A percentile compares a stretch with the other conserved stretches of the same genome.
These are phyloP conservation scores for Karalla daura DNA, from an alignment of 2,797 vertebrate species.

Conservation along the genomic window DNA sequence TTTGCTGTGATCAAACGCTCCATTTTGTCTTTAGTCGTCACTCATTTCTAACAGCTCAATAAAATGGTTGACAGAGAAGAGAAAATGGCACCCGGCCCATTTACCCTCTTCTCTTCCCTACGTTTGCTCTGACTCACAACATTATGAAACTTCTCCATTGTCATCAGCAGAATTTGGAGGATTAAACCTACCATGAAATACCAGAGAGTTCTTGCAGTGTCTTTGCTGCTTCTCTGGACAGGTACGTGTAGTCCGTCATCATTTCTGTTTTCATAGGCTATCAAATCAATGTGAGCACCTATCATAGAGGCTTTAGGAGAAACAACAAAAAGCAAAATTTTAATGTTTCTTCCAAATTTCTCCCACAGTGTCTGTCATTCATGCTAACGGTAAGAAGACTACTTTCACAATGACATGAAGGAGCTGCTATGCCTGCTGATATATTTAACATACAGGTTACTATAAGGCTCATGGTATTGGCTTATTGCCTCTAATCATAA, in stretches of 20 bases:
- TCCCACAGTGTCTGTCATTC: conserved; percentile 28
- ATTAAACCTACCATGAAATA: conserved; percentile 18
- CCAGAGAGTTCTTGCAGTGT: fast-evolving
- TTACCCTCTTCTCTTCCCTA: neutral
- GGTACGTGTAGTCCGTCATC: conserved; percentile 42
- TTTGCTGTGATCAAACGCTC: fast-evolving
- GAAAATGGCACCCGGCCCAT: conserved; percentile 64
- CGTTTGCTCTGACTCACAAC: neutral
- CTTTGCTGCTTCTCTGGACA: conserved; percentile 51
- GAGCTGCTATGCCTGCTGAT: no score
- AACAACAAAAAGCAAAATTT: neutral
- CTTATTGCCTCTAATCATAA: no score
- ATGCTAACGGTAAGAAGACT: neutral
- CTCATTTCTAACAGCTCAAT: neutral
- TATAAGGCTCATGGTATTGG: no score
- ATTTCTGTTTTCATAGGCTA: neutral
- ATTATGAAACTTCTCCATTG: conserved; percentile 5
- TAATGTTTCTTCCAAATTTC: neutral
- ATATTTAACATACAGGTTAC: no score
- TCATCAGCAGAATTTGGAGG: conserved; percentile 9
- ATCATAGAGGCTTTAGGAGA: neutral
- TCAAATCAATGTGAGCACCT: neutral
- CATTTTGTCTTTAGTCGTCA: neutral
- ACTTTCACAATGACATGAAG: neutral
- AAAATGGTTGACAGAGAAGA: conserved; percentile 57